Evolutionary conservation across 2,888 invertebrate genomes (phyloP), one percentile per base, ranked within the genome.

Genomic region (Argynnis bischoffii): DNA sequence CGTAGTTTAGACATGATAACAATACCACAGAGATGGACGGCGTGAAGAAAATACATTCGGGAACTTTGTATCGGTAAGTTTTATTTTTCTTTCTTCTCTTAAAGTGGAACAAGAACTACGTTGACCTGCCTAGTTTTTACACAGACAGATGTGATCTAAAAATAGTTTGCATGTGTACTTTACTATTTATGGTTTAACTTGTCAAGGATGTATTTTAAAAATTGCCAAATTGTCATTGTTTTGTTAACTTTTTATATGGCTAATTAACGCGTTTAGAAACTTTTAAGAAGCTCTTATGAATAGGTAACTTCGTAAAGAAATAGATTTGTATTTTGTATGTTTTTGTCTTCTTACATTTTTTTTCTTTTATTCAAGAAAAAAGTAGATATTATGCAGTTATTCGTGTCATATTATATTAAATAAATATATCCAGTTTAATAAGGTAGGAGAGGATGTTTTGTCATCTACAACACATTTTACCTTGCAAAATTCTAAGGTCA

Each of bases 1-100:
- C 75, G 63, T 56, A 63, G 63, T 61, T 75, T 79, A 85, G 90
- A 88, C 79, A 92, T 91, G 92, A 86, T 87, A 88, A 88, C 77
- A 72, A 82, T 70, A 85, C 81, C 80, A 77, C 85, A 82, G 79
- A 79, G 77, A 92, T 92, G 92, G 92, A 92, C 82, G 86, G 92
- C 80, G 92, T 92, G 84, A 92, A 92, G 88, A 92, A 92, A 89
- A 92, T 92, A 87, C 92, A 92, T 76, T 90, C 92, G 75, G 92
- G 91, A 75, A 90, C 92, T 75, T 82, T 92, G 82, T 92, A 92
- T 82, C 90, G 92, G 92, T 92, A 73, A 92, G 92, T 90, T 61
- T 53, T 68, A 65, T 69, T 67, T 69, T 65, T 64, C 61, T 71
- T 69, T 71, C 64, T 66, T 60, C 67, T 64, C 53, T 55, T 15